Conservation (phyloP, 1,140 invertebrate species). For the Episyrphus balteatus region DNA sequence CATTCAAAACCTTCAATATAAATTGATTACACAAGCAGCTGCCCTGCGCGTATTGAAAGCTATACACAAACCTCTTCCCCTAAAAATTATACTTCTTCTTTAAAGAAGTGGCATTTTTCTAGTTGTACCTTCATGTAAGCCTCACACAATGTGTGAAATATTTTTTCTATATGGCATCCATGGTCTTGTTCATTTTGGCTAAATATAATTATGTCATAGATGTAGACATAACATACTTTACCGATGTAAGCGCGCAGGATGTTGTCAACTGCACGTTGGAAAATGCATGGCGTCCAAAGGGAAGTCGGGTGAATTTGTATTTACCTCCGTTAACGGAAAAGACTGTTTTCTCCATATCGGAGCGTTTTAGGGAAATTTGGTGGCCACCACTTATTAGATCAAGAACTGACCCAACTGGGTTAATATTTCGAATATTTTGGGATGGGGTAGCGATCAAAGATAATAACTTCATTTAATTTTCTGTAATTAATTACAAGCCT, state of each 20-base stretch:
- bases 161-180: neutral
- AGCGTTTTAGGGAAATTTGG: neutral
- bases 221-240: too few species aligned
- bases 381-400: slow-evolving; percentile 21
- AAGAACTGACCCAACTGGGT: slow-evolving; percentile 30
- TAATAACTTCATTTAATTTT: slow-evolving; percentile 16
- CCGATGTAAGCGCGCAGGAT: too few species aligned
- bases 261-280: neutral
- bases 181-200: neutral
- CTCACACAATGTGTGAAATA: neutral
- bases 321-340: slow-evolving; percentile 20
- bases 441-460: slow-evolving; percentile 37
- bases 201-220: too few species aligned
- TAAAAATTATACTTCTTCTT: slow-evolving; percentile 9
- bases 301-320: slow-evolving; percentile 10
- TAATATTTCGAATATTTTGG: slow-evolving; percentile 38
- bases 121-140: neutral
- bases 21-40: too few species aligned
- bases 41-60: too few species aligned
- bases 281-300: neutral
- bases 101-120: slow-evolving; percentile 7
- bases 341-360: neutral
- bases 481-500: slow-evolving; percentile 17
- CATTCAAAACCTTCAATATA: too few species aligned
- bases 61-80: too few species aligned